These are phyloP conservation scores for Latrodectus elegans DNA, from an alignment of 2,888 invertebrate genomes.

Conservation along the genomic window DNA sequence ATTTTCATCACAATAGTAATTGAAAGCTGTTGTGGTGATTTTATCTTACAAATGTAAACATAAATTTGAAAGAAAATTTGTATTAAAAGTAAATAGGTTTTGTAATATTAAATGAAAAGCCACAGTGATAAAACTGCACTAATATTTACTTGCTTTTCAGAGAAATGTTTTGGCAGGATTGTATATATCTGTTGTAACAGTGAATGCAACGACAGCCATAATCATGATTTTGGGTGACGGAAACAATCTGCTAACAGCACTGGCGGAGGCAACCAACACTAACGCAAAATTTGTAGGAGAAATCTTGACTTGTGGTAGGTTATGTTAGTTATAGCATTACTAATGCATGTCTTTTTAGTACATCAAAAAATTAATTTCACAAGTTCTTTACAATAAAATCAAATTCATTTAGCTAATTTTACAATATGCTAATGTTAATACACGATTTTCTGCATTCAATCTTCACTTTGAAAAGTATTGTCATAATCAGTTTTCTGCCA, in stretches of 20 bases:
- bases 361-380: neutral
- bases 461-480: no score
- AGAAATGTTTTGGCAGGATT: conserved; percentile 37
- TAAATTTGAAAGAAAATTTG: no score
- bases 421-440: no score
- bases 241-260: conserved; percentile 18
- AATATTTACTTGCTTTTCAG: conserved; percentile 4
- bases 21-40: no score
- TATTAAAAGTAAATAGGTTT: no score
- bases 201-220: conserved; percentile 38
- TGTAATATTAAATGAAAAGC: no score
- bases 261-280: conserved; percentile 4
- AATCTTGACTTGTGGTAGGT: conserved; percentile 48
- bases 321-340: neutral
- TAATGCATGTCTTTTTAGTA: no score
- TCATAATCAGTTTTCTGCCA: no score
- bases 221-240: conserved; percentile 40
- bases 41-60: no score
- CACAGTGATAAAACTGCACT: no score
- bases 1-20: no score
- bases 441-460: no score
- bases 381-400: neutral
- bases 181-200: conserved; percentile 12
- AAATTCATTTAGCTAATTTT: neutral
- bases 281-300: conserved; percentile 24